Evolutionary conservation across 1,140 invertebrate species (phyloP).

Genomic region (Drosophila ficusphila): DNA sequence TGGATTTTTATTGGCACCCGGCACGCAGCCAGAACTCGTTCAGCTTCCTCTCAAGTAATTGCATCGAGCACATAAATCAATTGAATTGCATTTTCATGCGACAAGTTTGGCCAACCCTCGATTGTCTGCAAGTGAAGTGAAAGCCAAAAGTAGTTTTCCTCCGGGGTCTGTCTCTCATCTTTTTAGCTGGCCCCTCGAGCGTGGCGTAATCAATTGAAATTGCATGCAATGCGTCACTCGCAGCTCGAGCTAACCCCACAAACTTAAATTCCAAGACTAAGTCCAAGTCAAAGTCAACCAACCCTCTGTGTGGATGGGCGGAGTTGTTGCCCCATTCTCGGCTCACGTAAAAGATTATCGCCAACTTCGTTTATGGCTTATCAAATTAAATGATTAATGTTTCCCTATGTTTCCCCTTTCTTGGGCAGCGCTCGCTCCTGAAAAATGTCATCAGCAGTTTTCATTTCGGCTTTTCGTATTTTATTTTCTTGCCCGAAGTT

Average conservation of each 20-base stretch:
- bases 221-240: constrained; percentile 60
- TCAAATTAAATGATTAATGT: constrained; percentile 82
- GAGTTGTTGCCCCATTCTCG: background rate
- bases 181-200: constrained; percentile 51
- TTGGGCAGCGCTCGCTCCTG: constrained; percentile 14
- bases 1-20: constrained; percentile 78
- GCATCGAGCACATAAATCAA: constrained; percentile 81
- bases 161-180: constrained; percentile 67
- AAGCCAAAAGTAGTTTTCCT: constrained; percentile 72
- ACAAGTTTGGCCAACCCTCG: constrained; percentile 73
- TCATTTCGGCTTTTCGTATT: constrained; percentile 14
- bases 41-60: constrained; percentile 68
- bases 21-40: constrained; percentile 54
- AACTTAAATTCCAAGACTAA: constrained; percentile 8
- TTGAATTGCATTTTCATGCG: constrained; percentile 82
- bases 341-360: constrained; percentile 69
- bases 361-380: constrained; percentile 74
- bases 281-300: background rate
- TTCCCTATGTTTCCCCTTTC: constrained; percentile 22
- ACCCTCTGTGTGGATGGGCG: background rate
- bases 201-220: constrained; percentile 77
- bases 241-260: constrained; percentile 38
- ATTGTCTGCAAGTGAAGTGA: constrained; percentile 61
- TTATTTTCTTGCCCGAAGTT: constrained; percentile 30
- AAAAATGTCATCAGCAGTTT: constrained; percentile 76